Evolutionary conservation across 2,113 vertebrate genomes (phyloP).

Genomic region (Scartelaos histophorus): DNA sequence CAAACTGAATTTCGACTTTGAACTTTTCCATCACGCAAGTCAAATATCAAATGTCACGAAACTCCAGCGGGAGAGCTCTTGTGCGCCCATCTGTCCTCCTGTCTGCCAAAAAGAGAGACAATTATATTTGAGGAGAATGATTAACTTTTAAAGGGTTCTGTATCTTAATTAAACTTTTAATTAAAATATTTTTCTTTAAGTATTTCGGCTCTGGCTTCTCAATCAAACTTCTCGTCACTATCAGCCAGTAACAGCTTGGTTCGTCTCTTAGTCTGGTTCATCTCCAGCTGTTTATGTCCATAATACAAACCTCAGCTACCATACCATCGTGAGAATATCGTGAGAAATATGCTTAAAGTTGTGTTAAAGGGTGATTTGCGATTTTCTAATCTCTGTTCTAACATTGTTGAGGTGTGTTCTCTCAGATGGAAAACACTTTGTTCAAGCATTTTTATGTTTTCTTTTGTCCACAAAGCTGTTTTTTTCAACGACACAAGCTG

Average conservation of each 20-base stretch:
- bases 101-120: neutral
- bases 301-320: too few relatives aligned
- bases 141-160: too few relatives aligned
- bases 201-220: neutral
- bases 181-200: neutral
- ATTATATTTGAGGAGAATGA: neutral
- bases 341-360: too few relatives aligned
- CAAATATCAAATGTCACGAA: conserved; percentile 3
- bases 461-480: too few relatives aligned
- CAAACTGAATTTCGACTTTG: neutral
- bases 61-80: neutral
- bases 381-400: too few relatives aligned
- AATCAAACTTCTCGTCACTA: neutral
- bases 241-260: neutral
- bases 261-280: neutral
- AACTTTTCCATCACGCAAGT: conserved; percentile 4
- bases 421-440: too few relatives aligned
- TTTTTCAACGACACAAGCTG: too few relatives aligned
- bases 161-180: neutral
- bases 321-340: too few relatives aligned
- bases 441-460: too few relatives aligned
- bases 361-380: too few relatives aligned
- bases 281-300: too few relatives aligned
- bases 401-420: too few relatives aligned
- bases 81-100: neutral